Conservation (phyloP, 2,113 vertebrate species). For the Oreochromis tanganicae region DNA sequence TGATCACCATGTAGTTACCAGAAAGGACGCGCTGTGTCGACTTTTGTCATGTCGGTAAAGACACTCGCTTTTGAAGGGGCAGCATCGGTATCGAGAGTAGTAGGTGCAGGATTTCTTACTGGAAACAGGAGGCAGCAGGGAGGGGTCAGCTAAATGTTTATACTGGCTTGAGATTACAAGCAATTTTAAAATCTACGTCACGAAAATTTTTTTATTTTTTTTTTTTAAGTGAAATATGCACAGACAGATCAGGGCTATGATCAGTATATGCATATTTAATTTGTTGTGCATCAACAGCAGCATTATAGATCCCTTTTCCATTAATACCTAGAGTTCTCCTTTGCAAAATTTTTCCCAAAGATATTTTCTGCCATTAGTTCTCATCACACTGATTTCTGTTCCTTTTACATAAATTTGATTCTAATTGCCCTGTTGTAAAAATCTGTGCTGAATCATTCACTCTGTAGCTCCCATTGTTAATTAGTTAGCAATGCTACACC, state of each 20-base stretch:
- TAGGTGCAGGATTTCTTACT: conserved; percentile 83
- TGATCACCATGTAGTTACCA: conserved; percentile 23
- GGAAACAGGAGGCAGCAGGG: fast-evolving
- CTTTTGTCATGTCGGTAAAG: conserved; percentile 78
- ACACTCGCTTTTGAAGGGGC: conserved; percentile 84
- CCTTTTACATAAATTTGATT: not conserved
- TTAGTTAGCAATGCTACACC: not conserved
- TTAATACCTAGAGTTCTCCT: not conserved
- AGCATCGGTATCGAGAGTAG: conserved; percentile 70
- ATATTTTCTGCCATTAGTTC: not conserved
- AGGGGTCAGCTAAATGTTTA: not conserved
- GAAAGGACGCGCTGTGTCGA: not conserved
- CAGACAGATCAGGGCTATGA: not conserved
- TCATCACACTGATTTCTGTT: not conserved
- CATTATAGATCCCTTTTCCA: not conserved
- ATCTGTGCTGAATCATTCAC: not conserved
- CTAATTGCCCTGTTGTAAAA: not conserved
- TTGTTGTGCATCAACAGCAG: not conserved
- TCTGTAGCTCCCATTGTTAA: not conserved
- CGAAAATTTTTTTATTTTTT: not conserved
- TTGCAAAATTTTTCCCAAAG: not conserved
- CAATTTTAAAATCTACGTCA: not conserved
- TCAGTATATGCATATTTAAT: not conserved
- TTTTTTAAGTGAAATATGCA: not conserved
- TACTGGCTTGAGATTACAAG: not conserved